phyloP scores from a whole-genome alignment of 92 coral and sea anemone species.

The Micromussa lordhowensis region DNA sequence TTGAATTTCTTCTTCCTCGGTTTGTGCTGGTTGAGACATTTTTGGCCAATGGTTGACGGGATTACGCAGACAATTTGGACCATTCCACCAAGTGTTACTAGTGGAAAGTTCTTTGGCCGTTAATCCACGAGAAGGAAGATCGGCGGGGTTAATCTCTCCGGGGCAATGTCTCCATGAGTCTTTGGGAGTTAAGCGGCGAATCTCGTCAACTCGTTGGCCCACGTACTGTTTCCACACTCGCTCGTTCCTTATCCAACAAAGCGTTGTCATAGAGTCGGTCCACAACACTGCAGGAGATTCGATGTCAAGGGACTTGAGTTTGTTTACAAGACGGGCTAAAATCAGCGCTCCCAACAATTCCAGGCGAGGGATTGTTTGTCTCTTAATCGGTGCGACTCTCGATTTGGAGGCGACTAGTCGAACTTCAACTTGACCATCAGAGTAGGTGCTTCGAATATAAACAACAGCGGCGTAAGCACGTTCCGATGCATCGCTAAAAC shows the following conservation, averaged over 20 bases:
- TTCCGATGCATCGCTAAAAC: slow-evolving; percentile 78
- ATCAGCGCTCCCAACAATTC: slow-evolving; percentile 70
- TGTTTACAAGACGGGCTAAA: slow-evolving; percentile 60
- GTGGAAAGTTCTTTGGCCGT: slow-evolving; percentile 44
- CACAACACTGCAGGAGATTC: slow-evolving; percentile 22
- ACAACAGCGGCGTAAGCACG: slow-evolving; percentile 71
- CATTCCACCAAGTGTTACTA: slow-evolving; percentile 55
- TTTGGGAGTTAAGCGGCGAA: slow-evolving; percentile 42
- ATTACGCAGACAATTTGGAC: slow-evolving; percentile 44
- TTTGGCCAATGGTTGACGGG: slow-evolving; percentile 54
- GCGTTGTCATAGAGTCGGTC: slow-evolving; percentile 62
- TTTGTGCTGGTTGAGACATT: slow-evolving; percentile 17
- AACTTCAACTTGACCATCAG: slow-evolving; percentile 58
- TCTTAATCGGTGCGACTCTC: slow-evolving; percentile 70
- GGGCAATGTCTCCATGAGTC: slow-evolving; percentile 17
- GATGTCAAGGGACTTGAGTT: slow-evolving; percentile 33
- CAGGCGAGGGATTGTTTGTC: slow-evolving; percentile 78
- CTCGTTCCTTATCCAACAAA: slow-evolving; percentile 63
- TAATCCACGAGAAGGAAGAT: slow-evolving; percentile 46
- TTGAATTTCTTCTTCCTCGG: too few species aligned
- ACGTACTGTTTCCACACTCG: slow-evolving; percentile 56
- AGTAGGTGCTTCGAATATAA: slow-evolving; percentile 58
- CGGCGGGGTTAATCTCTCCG: slow-evolving; percentile 56
- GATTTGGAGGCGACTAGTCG: slow-evolving; percentile 70
- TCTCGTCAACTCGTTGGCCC: slow-evolving; percentile 41